Base-by-base conservation (phyloP, 2,113 vertebrate species). In the Aegithalos caudatus region DNA sequence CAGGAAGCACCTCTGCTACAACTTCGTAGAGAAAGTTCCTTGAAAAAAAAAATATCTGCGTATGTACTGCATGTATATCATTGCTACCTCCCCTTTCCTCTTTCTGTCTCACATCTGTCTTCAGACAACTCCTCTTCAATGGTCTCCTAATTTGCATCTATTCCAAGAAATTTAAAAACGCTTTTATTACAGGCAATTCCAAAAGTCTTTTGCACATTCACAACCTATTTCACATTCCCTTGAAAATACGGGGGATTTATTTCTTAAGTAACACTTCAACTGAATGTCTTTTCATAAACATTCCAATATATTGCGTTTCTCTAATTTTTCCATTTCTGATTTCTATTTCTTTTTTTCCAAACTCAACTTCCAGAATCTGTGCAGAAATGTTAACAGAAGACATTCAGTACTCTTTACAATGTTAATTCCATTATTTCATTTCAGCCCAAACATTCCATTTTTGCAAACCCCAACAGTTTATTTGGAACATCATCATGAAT, bases 1-100 rank as follows among this genome's bases (percentile, higher is more conserved):
- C 92, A 96, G 96, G 95, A 97, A 97, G 85, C 53, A 90, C 44
- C 47, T 94, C 90, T 88, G 85, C 88, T 70, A 78, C 0, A 90
- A 71, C 64, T 81, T 83, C 24, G 27, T 35, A 85, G 73, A 66
- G 48, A 94, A 97, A 95, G 81, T 94, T 83, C 93, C 70, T 73
- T 85, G 40, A 91, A 78, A 88, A 94, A 94, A 74, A 78, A 40
- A 40, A 10, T 12, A 44, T 23, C 76, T 88, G 71, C 69, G 48
- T 40, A 40, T 37, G 56, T 62, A 48, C 33, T 60, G 47, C 74
- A 82, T 23, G n/a, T 10, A 21, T 20, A 77, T 24, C 50, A 51
- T 1, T 47, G 72, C 67, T 73, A 66, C 90, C 87, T 96, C 86
- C 78, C 86, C 67, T 93, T 96, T 93, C 67, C 94, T 83, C 67